A percentile compares a stretch with the other conserved stretches of the same genome.
phyloP scores from a whole-genome alignment of 2,888 invertebrate genomes.

The Rutpela maculata region DNA sequence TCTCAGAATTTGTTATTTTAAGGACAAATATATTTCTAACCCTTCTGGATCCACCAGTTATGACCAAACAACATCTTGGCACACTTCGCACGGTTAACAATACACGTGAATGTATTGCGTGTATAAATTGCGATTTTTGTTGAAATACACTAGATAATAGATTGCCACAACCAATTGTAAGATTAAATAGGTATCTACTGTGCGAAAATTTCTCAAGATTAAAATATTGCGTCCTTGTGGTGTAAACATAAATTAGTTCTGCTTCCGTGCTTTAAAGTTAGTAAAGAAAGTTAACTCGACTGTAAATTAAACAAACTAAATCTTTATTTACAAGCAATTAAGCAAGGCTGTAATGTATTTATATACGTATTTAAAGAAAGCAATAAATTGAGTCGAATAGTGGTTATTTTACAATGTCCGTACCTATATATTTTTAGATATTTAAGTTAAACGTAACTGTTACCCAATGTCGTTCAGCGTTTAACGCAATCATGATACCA shows the following conservation, averaged over 20 bases:
- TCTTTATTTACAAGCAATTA: no score
- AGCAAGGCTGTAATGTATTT: no score
- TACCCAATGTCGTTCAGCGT: no score
- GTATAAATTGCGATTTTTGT: conserved; percentile 20
- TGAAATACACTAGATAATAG: conserved; percentile 5
- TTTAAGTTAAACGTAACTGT: no score
- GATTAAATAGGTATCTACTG: conserved; percentile 11
- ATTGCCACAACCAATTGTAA: conserved; percentile 14
- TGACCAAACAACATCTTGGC: background rate
- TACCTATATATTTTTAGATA: no score
- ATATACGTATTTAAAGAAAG: no score
- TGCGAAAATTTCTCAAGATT: conserved; percentile 32
- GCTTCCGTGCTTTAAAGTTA: conserved; percentile 15
- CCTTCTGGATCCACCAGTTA: background rate
- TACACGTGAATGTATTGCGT: conserved; percentile 14
- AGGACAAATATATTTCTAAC: no score
- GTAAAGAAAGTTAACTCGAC: conserved; percentile 7
- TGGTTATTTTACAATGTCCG: no score
- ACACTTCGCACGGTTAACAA: conserved; percentile 16
- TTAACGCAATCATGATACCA: no score
- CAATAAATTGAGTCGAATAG: no score
- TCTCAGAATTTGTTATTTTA: no score
- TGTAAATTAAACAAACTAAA: conserved; percentile 17
- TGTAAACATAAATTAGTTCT: conserved; percentile 26
- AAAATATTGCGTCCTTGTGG: conserved; percentile 33